Evolutionary conservation across 2,888 invertebrate genomes (phyloP), one percentile per base, ranked within the genome.

Genomic region (Heteropelma amictum): DNA sequence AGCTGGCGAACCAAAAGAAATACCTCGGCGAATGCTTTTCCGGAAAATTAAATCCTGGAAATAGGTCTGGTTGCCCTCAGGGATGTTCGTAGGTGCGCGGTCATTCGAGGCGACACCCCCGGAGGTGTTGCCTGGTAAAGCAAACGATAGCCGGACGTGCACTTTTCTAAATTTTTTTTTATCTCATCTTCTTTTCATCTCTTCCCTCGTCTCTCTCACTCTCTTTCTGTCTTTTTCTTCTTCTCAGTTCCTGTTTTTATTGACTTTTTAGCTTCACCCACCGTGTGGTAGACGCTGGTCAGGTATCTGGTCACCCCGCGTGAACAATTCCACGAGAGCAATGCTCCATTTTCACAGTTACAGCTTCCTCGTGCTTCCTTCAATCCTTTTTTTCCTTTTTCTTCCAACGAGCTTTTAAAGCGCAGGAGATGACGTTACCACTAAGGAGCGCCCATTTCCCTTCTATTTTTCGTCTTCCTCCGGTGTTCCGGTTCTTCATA

Each of bases 41-140:
- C 58, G 45, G 76, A 68, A 69, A 72, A 76, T 72, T 69, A 72
- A 72, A 76, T 76, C 58, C 63, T 38, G 47, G 53, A 30, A 63
- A 64, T 54, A 30, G 38, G 38, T n/a, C 30, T 49, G 63, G 56
- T 12, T 56, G 54, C 12, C 45, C 47, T 65, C 33, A 53, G 65
- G 54, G 45, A 21, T n/a, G 35, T 47, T 30, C 49, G 49, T 49
- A 49, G n/a, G n/a, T 38, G 63, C 23, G 49, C 49, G 38, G 63
- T 63, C 58, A 40, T 60, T 35, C 58, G 28, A 56, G 53, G 30
- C 23, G 69, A 60, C 64, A 64, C 42, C 30, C 17, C 14, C n/a
- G 12, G 23, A 68, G 38, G 14, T 38, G 17, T 56, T n/a, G 40
- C 35, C 63, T 30, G 35, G 30, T 38, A 14, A 53, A 21, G n/a